Percentiles rank a stretch among this genome's conserved stretches.
Conservation (phyloP, 2,797 vertebrate species). For the Diceros bicornis region DNA sequence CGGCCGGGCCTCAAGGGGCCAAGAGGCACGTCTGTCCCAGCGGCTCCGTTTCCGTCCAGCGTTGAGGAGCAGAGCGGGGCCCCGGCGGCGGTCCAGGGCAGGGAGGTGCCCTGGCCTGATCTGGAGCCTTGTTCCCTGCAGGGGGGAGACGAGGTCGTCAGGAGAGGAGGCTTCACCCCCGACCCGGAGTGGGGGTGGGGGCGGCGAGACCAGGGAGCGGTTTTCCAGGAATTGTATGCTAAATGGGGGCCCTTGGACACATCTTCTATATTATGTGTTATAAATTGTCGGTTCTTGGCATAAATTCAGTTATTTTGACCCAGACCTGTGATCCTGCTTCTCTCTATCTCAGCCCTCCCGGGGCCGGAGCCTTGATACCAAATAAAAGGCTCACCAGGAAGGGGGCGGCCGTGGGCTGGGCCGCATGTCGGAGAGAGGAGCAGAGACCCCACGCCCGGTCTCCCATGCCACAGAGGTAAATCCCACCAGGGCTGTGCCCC, state of each 20-base stretch:
- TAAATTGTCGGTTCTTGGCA: background rate
- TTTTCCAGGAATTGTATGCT: background rate
- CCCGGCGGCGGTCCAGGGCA: rapidly evolving
- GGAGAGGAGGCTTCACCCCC: background rate
- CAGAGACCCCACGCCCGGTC: background rate
- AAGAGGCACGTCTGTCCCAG: rapidly evolving
- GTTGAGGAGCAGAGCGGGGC: background rate
- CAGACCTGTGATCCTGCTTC: background rate
- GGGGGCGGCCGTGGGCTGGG: rapidly evolving
- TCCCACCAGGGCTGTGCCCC: background rate
- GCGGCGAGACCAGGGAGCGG: background rate
- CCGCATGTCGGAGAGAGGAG: rapidly evolving
- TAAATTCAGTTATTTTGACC: too few relatives aligned
- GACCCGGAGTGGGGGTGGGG: background rate
- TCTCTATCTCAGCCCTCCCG: background rate
- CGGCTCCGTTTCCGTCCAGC: background rate
- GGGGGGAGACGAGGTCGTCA: background rate
- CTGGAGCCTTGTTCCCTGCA: background rate
- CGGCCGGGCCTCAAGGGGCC: rapidly evolving
- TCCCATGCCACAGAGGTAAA: background rate
- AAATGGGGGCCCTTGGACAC: too few relatives aligned
- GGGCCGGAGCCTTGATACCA: too few relatives aligned
- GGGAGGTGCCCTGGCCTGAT: background rate
- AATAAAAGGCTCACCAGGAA: background rate
- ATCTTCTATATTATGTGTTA: background rate